These are phyloP conservation scores for Rhabdornis inornatus DNA, from an alignment of 2,113 vertebrate species.

Conservation along the genomic window DNA sequence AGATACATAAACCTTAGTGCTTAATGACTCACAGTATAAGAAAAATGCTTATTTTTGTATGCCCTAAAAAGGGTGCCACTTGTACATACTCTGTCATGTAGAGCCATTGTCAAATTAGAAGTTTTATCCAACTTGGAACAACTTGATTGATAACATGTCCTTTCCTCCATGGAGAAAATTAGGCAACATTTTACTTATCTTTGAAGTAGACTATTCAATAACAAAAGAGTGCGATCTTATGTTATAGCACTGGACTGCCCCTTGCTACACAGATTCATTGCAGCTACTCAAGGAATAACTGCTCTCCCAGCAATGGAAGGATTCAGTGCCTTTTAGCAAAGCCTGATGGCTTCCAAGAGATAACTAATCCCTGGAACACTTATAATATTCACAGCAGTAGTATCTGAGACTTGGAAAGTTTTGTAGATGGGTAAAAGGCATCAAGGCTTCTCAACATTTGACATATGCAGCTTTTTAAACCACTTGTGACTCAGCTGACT, in stretches of 20 bases:
- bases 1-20: background rate
- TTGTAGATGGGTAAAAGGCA: background rate
- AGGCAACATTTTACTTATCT: background rate
- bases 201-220: background rate
- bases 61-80: background rate
- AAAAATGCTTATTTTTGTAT: background rate
- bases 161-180: background rate
- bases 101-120: background rate
- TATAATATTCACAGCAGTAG: background rate
- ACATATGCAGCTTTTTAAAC: background rate
- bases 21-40: background rate
- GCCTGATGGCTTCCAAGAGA: background rate
- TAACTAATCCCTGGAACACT: background rate
- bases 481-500: background rate
- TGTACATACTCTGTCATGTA: background rate
- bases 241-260: background rate
- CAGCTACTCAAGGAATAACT: background rate
- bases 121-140: background rate
- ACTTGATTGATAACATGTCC: background rate
- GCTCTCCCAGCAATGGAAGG: background rate
- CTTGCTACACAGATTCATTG: background rate
- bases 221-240: rapidly evolving
- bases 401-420: background rate
- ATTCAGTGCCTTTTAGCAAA: background rate
- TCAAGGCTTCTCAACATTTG: background rate